Percentiles rank a stretch among this genome's conserved stretches.
These are phyloP conservation scores for Okamejei kenojei DNA, from an alignment of 2,797 vertebrate species.

Conservation along the genomic window DNA sequence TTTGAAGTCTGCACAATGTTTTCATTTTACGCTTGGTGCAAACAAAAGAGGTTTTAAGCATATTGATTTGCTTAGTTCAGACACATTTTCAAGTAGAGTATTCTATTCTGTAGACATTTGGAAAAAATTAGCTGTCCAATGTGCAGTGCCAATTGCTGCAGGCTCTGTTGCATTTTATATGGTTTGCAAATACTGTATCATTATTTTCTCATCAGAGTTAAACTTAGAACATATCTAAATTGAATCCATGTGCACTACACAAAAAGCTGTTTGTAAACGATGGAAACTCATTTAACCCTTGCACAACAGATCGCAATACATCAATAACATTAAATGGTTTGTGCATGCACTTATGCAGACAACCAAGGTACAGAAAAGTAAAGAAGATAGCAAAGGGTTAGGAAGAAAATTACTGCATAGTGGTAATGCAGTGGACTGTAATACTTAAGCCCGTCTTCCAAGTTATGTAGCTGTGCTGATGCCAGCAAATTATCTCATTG, in stretches of 20 bases:
- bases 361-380: not conserved
- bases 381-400: too few species aligned
- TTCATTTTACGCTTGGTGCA: not conserved
- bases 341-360: too few species aligned
- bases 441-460: too few species aligned
- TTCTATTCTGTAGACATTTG: slow-evolving; percentile 3
- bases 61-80: not conserved
- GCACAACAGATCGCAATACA: not conserved
- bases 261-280: not conserved
- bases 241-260: not conserved
- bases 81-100: not conserved
- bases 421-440: too few species aligned
- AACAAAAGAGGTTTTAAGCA: not conserved
- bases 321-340: not conserved
- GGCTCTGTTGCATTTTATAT: not conserved
- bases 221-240: not conserved
- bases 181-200: slow-evolving; percentile 7
- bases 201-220: slow-evolving; percentile 2
- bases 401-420: too few species aligned
- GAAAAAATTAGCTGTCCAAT: slow-evolving; percentile 15
- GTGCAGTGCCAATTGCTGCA: not conserved
- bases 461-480: not conserved
- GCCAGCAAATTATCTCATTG: not conserved
- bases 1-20: not conserved
- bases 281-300: not conserved